These are phyloP conservation scores for Micrastur ruficollis DNA, from an alignment of 2,797 vertebrate genomes.

Conservation along the genomic window DNA sequence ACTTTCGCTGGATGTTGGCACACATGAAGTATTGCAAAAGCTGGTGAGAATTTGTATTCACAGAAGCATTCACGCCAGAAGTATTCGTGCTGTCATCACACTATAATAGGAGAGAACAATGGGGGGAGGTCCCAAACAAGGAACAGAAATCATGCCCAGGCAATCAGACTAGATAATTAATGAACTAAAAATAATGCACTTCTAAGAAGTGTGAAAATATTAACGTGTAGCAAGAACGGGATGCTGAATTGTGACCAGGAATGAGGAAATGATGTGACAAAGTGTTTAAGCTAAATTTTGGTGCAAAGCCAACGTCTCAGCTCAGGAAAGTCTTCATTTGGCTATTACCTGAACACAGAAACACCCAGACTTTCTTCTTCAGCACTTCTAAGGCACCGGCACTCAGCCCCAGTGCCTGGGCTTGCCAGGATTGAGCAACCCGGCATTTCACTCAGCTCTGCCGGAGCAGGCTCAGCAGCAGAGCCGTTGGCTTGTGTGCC, in stretches of 20 bases:
- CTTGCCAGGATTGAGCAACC: not conserved
- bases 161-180: not conserved
- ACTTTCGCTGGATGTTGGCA: not conserved
- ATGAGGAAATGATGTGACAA: not conserved
- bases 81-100: not conserved
- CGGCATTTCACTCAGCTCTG: not conserved
- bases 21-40: not conserved
- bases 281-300: not conserved
- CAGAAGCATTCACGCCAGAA: not conserved
- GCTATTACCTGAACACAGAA: not conserved
- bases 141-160: not conserved
- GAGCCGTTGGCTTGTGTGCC: not conserved
- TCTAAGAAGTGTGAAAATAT: not conserved
- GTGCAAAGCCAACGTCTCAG: not conserved
- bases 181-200: not conserved
- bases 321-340: not conserved
- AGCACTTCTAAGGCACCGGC: not conserved
- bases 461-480: not conserved
- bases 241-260: not conserved
- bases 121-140: not conserved
- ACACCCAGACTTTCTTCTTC: not conserved
- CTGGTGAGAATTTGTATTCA: not conserved
- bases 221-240: not conserved
- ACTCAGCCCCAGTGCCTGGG: not conserved
- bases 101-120: not conserved